Conservation (phyloP, 2,888 invertebrate species). For the Phengaris arion region DNA sequence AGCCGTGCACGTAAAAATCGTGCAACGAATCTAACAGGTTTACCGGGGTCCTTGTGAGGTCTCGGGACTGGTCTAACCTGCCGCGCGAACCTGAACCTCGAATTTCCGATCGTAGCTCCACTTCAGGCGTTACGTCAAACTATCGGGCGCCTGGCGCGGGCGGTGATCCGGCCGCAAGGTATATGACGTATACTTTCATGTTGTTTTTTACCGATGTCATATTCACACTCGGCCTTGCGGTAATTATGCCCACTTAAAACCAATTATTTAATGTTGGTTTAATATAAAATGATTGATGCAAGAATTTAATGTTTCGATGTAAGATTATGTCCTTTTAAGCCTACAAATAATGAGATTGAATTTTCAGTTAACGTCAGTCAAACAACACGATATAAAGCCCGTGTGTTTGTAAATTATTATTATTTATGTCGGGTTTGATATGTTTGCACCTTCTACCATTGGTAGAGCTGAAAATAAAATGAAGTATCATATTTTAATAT, state of each 20-base stretch:
- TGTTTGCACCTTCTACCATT: background rate
- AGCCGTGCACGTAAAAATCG: slow-evolving; percentile 80
- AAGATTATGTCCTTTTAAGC: slow-evolving; percentile 22
- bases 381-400: background rate
- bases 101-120: slow-evolving; percentile 69
- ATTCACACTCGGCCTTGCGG: slow-evolving; percentile 18
- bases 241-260: slow-evolving; percentile 18
- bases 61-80: slow-evolving; percentile 80
- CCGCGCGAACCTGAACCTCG: slow-evolving; percentile 74
- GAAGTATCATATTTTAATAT: background rate
- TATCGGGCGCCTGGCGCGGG: slow-evolving; percentile 2
- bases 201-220: slow-evolving; percentile 17
- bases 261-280: slow-evolving; percentile 7
- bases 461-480: background rate
- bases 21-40: slow-evolving; percentile 80
- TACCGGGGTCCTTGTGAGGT: slow-evolving; percentile 79
- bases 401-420: slow-evolving; percentile 1
- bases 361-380: slow-evolving; percentile 18
- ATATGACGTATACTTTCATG: slow-evolving; percentile 42
- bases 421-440: slow-evolving; percentile 6
- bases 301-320: slow-evolving; percentile 20
- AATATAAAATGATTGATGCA: slow-evolving; percentile 6
- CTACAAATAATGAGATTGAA: slow-evolving; percentile 19
- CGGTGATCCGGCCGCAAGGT: slow-evolving; percentile 49
- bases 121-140: slow-evolving; percentile 28